Conservation (phyloP, 2,113 vertebrate genomes). For the Psephotus haematonotus region DNA sequence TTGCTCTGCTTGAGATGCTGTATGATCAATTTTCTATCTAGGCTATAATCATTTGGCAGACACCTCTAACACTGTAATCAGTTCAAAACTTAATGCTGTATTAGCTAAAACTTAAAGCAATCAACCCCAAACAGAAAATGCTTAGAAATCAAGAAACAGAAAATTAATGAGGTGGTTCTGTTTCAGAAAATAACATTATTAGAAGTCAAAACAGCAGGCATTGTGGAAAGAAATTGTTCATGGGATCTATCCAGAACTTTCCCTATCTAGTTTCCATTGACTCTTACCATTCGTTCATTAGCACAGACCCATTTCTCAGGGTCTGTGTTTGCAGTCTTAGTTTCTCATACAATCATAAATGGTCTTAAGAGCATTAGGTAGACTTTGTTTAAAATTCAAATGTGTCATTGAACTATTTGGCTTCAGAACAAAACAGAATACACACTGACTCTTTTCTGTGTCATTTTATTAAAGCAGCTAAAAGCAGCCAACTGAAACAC, state of each 20-base stretch:
- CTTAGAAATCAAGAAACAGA: not conserved
- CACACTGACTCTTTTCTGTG: not conserved
- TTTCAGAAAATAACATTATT: not conserved
- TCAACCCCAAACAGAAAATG: not conserved
- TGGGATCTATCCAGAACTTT: not conserved
- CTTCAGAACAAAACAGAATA: not conserved
- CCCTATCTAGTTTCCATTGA: not conserved
- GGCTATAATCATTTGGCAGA: not conserved
- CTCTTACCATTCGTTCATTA: not conserved
- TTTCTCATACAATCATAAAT: not conserved
- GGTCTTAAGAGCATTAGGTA: not conserved
- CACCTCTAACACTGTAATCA: not conserved
- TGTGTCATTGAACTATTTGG: not conserved
- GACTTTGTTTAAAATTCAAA: not conserved
- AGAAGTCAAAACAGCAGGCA: not conserved
- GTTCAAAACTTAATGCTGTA: not conserved
- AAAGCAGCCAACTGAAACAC: not conserved
- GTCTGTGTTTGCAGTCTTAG: not conserved
- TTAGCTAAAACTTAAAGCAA: constrained; percentile 11
- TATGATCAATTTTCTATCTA: not conserved
- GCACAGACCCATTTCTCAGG: not conserved
- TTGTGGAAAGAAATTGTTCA: not conserved
- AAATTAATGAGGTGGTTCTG: not conserved
- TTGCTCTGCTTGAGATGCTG: not conserved
- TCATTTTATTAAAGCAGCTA: not conserved